Percentiles rank a stretch among this genome's conserved stretches.
These are phyloP conservation scores for Danionella cerebrum DNA, from an alignment of 2,113 vertebrate species.

Conservation along the genomic window DNA sequence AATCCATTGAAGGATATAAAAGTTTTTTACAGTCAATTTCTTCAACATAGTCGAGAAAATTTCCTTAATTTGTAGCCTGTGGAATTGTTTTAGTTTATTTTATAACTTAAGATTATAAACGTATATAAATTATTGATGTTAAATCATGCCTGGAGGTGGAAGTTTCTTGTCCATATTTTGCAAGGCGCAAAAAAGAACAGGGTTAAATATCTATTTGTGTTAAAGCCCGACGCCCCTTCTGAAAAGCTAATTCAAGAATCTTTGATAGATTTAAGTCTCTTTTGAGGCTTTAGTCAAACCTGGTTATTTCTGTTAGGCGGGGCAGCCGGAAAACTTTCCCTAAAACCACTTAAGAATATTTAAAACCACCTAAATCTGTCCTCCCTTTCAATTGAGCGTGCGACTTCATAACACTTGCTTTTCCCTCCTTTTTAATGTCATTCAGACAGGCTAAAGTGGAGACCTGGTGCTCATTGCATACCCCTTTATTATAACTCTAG, in stretches of 20 bases:
- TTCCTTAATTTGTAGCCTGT: neutral
- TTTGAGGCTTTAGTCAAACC: neutral
- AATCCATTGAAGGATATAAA: slow-evolving; percentile 1
- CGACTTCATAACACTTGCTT: slow-evolving; percentile 6
- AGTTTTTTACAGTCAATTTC: too few relatives aligned
- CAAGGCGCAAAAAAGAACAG: neutral
- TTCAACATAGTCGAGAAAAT: too few relatives aligned
- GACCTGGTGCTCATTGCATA: slow-evolving; percentile 38
- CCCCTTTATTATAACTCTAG: slow-evolving; percentile 17
- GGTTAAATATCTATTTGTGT: neutral
- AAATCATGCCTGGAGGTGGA: slow-evolving; percentile 11
- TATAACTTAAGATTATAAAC: too few relatives aligned
- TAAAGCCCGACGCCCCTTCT: neutral
- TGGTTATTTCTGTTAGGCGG: neutral
- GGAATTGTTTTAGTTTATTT: too few relatives aligned
- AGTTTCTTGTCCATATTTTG: slow-evolving; percentile 22
- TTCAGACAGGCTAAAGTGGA: neutral
- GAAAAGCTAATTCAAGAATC: slow-evolving; percentile 4
- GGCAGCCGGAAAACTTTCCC: neutral
- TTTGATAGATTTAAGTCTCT: slow-evolving; percentile 24
- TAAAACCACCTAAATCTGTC: slow-evolving; percentile 25
- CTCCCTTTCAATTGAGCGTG: slow-evolving; percentile 9
- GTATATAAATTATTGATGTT: slow-evolving; percentile 24
- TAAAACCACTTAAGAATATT: slow-evolving; percentile 25
- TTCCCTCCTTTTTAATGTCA: slow-evolving; percentile 1